These are phyloP conservation scores for Drosophila biarmipes DNA, from an alignment of 1,140 invertebrate species.

Conservation along the genomic window DNA sequence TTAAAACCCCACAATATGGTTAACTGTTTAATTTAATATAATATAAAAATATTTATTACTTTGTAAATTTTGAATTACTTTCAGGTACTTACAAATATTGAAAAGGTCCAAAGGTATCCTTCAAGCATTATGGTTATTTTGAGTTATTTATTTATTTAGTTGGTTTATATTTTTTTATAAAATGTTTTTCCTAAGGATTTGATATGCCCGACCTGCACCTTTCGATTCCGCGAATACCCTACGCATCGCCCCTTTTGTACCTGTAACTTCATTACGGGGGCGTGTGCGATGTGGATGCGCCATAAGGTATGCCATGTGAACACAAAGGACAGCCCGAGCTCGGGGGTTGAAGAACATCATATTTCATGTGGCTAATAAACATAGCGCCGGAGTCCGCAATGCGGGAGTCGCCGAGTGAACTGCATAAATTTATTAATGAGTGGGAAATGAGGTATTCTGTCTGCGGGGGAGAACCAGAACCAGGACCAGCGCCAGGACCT, in stretches of 20 bases:
- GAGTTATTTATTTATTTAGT: too few relatives aligned
- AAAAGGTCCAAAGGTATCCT: too few relatives aligned
- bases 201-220: not conserved
- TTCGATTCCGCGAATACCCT: conserved; percentile 5
- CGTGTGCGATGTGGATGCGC: conserved; percentile 36
- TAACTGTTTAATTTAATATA: too few relatives aligned
- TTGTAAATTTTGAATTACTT: too few relatives aligned
- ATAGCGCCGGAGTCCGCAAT: conserved; percentile 52
- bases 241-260: conserved; percentile 35
- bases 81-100: too few relatives aligned
- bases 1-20: too few relatives aligned
- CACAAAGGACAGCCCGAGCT: conserved; percentile 57
- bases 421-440: conserved; percentile 82
- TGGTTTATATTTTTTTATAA: not conserved
- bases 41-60: too few relatives aligned
- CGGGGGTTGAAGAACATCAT: conserved; percentile 56
- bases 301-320: conserved; percentile 66
- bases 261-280: conserved; percentile 75
- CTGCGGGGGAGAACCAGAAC: conserved; percentile 6
- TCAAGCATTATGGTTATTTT: too few relatives aligned
- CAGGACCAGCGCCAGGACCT: too few relatives aligned
- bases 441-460: conserved; percentile 74
- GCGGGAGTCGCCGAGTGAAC: conserved; percentile 34
- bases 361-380: conserved; percentile 80
- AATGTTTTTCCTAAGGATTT: not conserved